Evolutionary conservation across 2,113 vertebrate genomes (phyloP).

Genomic region (Silurus asotus): DNA sequence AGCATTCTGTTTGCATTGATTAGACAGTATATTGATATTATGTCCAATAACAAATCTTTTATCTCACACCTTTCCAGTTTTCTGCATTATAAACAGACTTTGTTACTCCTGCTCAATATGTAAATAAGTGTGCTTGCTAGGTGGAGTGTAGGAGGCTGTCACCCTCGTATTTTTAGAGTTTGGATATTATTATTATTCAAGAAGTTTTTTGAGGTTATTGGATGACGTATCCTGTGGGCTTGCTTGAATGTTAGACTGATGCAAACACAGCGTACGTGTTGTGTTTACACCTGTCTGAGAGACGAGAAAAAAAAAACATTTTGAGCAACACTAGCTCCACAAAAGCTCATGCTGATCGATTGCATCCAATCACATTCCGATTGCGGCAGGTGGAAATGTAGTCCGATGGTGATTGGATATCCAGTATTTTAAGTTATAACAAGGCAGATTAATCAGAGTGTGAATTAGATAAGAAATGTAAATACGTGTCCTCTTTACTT

Average conservation of each 20-base stretch:
- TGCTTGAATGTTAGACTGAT: not conserved
- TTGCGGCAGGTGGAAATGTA: not conserved
- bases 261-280: not conserved
- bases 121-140: constrained; percentile 1
- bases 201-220: constrained; percentile 18
- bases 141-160: constrained; percentile 29
- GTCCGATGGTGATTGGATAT: not conserved
- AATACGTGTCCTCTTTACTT: not conserved
- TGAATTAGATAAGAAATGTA: not conserved
- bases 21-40: not conserved
- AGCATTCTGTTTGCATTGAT: not conserved
- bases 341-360: not conserved
- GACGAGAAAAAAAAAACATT: not conserved
- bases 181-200: constrained; percentile 18
- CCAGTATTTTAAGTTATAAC: not conserved
- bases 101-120: constrained; percentile 13
- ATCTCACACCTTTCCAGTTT: not conserved
- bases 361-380: not conserved
- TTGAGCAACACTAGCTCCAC: not conserved
- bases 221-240: not conserved
- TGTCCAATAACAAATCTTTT: not conserved
- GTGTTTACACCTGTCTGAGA: constrained; percentile 9
- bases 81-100: not conserved
- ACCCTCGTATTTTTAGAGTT: not conserved
- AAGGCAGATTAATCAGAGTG: not conserved